Evolutionary conservation across 1,140 invertebrate species (phyloP).

Genomic region (Heliconius eleuchia): DNA sequence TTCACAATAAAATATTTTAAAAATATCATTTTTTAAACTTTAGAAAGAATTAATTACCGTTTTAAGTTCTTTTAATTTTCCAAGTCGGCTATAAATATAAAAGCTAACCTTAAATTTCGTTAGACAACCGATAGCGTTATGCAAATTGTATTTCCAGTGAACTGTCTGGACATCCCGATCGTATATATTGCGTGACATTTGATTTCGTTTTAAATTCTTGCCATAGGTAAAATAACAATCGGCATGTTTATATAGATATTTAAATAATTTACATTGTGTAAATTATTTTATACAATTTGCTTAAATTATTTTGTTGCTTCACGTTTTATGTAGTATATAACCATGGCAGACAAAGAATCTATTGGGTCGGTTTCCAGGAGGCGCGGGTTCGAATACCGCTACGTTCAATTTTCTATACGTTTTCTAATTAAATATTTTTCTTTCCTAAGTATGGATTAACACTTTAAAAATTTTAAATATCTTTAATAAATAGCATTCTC

Average conservation of each 20-base stretch:
- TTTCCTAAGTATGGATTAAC: too few species aligned
- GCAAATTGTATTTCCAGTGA: constrained; percentile 70
- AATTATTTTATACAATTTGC: background rate
- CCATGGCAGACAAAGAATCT: too few species aligned
- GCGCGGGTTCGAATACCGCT: too few species aligned
- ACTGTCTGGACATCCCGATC: constrained; percentile 39
- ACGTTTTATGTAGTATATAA: too few species aligned
- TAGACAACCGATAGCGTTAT: constrained; percentile 67
- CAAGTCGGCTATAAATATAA: constrained; percentile 49
- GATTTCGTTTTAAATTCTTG: background rate
- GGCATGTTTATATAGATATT: background rate
- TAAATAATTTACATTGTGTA: background rate
- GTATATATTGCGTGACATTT: constrained; percentile 61
- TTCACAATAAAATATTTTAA: too few species aligned
- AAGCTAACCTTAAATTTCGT: constrained; percentile 59
- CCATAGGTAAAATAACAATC: background rate
- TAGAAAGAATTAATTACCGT: background rate
- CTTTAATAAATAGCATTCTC: too few species aligned
- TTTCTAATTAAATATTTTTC: too few species aligned
- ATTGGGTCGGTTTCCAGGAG: too few species aligned
- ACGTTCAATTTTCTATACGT: too few species aligned
- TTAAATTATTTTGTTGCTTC: background rate
- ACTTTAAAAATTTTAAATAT: too few species aligned
- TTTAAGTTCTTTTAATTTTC: constrained; percentile 17
- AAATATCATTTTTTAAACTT: background rate